Evolutionary conservation across 2,888 invertebrate species (phyloP).

Genomic region (Drosophila falleni): DNA sequence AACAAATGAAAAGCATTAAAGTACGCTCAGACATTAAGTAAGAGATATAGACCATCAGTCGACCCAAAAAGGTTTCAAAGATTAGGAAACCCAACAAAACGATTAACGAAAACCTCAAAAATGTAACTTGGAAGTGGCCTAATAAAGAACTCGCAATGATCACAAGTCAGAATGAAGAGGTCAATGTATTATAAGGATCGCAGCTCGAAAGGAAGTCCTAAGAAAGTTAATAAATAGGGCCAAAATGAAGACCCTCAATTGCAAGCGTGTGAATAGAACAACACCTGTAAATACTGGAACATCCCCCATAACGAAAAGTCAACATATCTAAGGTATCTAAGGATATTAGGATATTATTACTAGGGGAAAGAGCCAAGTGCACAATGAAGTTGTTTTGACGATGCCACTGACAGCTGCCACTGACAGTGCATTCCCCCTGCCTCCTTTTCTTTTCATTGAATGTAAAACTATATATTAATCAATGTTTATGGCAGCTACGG

Average conservation of each 20-base stretch:
- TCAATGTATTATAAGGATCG: conserved; percentile 39
- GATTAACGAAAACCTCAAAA: conserved; percentile 50
- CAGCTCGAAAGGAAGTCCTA: conserved; percentile 14
- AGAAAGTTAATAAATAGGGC: conserved; percentile 33
- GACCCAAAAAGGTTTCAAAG: conserved; percentile 9
- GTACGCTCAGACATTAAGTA: background rate
- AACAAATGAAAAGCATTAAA: conserved; percentile 4
- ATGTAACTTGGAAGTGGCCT: conserved; percentile 34
- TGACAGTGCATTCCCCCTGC: background rate
- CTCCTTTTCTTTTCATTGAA: conserved; percentile 41
- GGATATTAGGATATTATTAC: conserved; percentile 49
- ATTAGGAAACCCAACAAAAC: conserved; percentile 48
- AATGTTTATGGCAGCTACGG: conserved; percentile 72
- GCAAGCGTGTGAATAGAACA: conserved; percentile 53
- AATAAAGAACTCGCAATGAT: conserved; percentile 43
- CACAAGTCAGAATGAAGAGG: conserved; percentile 19
- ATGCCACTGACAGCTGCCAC: conserved; percentile 63
- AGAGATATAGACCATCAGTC: conserved; percentile 26
- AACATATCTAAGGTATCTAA: conserved; percentile 31
- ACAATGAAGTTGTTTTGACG: conserved; percentile 77
- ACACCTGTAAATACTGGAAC: conserved; percentile 55
- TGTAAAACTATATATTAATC: conserved; percentile 73
- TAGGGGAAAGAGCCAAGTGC: conserved; percentile 54
- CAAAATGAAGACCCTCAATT: conserved; percentile 43
- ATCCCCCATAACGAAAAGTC: conserved; percentile 39